A percentile compares a stretch with the other conserved stretches of the same genome.
These are phyloP conservation scores for Premnoplex brunnescens DNA, from an alignment of 2,797 vertebrate genomes.

Conservation along the genomic window DNA sequence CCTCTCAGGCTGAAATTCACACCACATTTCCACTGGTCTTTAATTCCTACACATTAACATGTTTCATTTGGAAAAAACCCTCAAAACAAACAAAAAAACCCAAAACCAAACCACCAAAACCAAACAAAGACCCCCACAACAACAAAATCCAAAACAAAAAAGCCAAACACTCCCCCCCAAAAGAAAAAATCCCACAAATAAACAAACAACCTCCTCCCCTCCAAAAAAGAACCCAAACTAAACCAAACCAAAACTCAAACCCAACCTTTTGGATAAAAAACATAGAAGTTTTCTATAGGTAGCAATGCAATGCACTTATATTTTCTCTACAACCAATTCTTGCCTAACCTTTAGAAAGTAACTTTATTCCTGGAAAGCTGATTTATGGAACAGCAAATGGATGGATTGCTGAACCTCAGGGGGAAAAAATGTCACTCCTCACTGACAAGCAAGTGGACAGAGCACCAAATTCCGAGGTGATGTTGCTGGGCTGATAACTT, in stretches of 20 bases:
- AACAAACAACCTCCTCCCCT: too few relatives aligned
- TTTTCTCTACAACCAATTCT: neutral
- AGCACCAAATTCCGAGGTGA: neutral
- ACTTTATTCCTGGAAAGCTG: neutral
- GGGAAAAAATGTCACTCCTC: neutral
- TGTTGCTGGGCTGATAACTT: neutral
- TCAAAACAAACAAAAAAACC: too few relatives aligned
- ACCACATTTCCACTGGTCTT: accelerated
- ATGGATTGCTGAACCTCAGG: neutral
- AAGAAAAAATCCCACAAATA: too few relatives aligned
- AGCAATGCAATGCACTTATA: accelerated
- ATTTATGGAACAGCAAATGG: neutral
- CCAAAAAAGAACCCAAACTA: too few relatives aligned
- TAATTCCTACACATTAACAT: accelerated
- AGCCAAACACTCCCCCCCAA: too few relatives aligned
- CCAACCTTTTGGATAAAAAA: neutral
- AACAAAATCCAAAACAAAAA: too few relatives aligned
- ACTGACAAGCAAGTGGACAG: neutral
- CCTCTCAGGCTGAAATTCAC: neutral
- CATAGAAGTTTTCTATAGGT: accelerated
- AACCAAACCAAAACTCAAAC: neutral
- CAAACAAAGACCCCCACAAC: too few relatives aligned
- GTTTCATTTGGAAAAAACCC: neutral
- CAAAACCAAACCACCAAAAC: too few relatives aligned
- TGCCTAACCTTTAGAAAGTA: neutral